Evolutionary conservation across 2,888 invertebrate species (phyloP), one percentile per base, ranked within the genome.

Genomic region (Drosophila colorata): DNA sequence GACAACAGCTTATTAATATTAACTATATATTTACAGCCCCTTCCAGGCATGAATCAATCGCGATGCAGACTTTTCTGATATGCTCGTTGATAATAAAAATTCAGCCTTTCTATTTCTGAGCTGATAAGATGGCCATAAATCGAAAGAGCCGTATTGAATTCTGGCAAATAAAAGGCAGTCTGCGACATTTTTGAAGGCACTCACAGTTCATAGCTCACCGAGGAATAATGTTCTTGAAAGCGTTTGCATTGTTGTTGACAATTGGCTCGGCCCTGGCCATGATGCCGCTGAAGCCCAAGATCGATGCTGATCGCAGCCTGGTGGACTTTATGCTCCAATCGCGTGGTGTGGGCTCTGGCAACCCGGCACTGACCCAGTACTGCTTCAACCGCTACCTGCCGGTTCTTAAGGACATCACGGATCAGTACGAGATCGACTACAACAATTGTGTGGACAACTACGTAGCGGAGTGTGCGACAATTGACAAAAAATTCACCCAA

Each of bases 351-450:
- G 16, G 16, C 41, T 14, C 33, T 28, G 16, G 25, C 1, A 55
- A 63, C 7, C 44, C 59, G 0, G 41, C 13, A 2, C 11, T 66
- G n/a, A 38, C 52, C 9, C 25, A 60, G 13, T 68, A 73, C 16
- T 77, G 77, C 16, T 77, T 75, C 48, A 35, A 51, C 7, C 59
- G 65, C 2, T 77, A 77, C 25, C 7, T 63, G 14, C 77, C 77
- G 0, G n/a, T 59, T 2, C 14, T 77, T 4, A 73, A 73, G 46
- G 31, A 16, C 1, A 33, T 59, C n/a, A 8, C 47, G 7, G 68
- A 52, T 3, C 13, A 57, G 18, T 70, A 58, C 7, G 61, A 61
- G 16, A 7, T 0, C 0, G 51, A 72, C 5, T 69, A 68, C 11
- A 13, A 23, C 0, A n/a, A 11, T 6, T 77, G 77, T n/a, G 43